These are phyloP conservation scores for Hirudo medicinalis DNA, from an alignment of 1,140 invertebrate genomes.

Conservation along the genomic window DNA sequence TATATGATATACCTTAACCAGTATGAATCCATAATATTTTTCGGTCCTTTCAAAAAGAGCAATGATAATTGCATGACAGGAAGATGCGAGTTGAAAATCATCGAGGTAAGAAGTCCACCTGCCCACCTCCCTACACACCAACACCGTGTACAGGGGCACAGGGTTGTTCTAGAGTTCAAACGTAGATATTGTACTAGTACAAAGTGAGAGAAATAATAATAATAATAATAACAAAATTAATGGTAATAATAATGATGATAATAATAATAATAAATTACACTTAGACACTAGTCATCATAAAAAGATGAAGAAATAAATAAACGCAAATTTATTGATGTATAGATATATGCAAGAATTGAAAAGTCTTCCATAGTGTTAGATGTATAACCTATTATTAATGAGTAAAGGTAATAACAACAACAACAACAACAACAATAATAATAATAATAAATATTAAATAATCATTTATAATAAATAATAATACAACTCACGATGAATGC, in stretches of 20 bases:
- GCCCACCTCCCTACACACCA: conserved; percentile 74
- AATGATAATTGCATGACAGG: conserved; percentile 27
- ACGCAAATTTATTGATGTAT: no score
- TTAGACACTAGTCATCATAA: no score
- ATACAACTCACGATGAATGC: conserved; percentile 23
- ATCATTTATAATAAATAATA: conserved; percentile 27
- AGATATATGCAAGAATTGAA: no score
- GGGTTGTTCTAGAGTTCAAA: conserved; percentile 43
- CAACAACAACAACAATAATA: no score
- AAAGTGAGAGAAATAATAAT: no score
- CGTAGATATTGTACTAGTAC: no score
- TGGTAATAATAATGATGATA: no score
- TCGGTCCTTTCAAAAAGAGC: conserved; percentile 31
- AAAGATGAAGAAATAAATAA: background rate
- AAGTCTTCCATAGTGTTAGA: no score
- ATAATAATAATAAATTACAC: no score
- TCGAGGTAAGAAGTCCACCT: conserved; percentile 84
- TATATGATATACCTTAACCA: background rate
- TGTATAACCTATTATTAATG: no score
- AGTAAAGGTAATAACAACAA: no score
- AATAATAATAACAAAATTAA: no score
- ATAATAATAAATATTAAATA: conserved; percentile 15
- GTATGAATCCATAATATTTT: conserved; percentile 24
- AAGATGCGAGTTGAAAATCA: conserved; percentile 1
- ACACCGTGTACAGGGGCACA: conserved; percentile 87